Evolutionary conservation across 2,113 vertebrate genomes (phyloP).

Genomic region (Rhabdomys dilectus): DNA sequence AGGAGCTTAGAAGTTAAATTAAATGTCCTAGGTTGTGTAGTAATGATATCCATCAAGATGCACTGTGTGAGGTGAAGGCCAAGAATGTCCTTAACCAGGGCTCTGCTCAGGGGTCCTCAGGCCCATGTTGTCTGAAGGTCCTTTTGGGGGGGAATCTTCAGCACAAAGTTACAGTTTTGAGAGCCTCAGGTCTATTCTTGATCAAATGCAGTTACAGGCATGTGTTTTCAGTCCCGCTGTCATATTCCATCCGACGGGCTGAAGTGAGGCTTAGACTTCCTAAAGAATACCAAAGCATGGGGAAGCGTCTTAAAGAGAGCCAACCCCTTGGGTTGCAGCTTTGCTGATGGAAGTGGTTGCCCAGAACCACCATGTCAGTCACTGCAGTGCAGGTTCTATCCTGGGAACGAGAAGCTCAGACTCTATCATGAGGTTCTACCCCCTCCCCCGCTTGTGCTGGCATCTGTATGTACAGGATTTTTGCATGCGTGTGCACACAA

Average conservation of each 20-base stretch:
- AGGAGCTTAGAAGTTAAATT: neutral
- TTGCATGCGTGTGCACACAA: too few species aligned
- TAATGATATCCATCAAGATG: neutral
- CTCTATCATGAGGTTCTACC: neutral
- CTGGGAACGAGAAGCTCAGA: neutral
- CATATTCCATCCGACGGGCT: too few species aligned
- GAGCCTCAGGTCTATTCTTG: neutral
- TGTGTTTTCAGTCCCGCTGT: fast-evolving
- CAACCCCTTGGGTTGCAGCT: neutral
- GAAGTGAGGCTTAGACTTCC: neutral
- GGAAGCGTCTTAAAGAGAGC: neutral
- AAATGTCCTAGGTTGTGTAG: neutral
- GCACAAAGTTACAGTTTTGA: neutral
- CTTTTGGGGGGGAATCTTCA: neutral
- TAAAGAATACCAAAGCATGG: neutral
- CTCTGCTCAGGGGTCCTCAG: neutral
- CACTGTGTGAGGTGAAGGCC: neutral
- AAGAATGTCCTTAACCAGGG: too few species aligned
- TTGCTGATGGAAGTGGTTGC: neutral
- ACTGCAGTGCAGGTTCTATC: neutral
- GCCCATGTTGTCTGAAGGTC: fast-evolving
- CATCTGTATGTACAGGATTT: neutral
- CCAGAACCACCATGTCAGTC: fast-evolving
- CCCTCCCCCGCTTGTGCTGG: neutral
- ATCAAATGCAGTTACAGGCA: too few species aligned